Evolutionary conservation across 1,140 invertebrate species (phyloP).

Genomic region (Drosophila nigromelanica): DNA sequence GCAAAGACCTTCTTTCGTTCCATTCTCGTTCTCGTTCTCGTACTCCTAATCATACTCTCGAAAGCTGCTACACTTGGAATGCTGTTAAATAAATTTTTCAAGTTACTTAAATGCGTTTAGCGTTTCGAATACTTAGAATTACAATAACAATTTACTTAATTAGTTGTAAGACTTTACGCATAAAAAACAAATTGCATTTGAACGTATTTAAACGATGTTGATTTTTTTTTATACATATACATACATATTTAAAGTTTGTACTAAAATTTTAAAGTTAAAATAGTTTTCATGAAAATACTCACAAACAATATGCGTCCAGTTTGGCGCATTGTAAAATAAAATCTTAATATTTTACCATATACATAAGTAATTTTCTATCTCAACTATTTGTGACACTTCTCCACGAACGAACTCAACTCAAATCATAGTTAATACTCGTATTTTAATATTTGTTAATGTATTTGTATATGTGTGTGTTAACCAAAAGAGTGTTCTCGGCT

Average conservation of each 20-base stretch:
- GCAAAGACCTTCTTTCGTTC: slow-evolving; percentile 44
- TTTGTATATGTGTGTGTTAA: slow-evolving; percentile 61
- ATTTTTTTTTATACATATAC: slow-evolving; percentile 42
- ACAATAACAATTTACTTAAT: slow-evolving; percentile 47
- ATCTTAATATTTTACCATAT: slow-evolving; percentile 29
- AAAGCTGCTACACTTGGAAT: slow-evolving; percentile 59
- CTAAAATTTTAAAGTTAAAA: slow-evolving; percentile 46
- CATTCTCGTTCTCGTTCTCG: slow-evolving; percentile 16
- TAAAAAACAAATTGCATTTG: slow-evolving; percentile 79
- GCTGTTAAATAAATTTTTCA: slow-evolving; percentile 56
- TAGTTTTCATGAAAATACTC: slow-evolving; percentile 61
- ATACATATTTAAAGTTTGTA: slow-evolving; percentile 48
- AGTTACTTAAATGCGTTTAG: slow-evolving; percentile 33
- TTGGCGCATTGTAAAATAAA: slow-evolving; percentile 65
- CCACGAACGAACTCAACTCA: slow-evolving; percentile 18
- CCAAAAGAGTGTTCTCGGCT: slow-evolving; percentile 3
- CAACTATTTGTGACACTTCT: slow-evolving; percentile 32
- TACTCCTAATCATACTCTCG: slow-evolving; percentile 24
- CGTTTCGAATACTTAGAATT: slow-evolving; percentile 46
- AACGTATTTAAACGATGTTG: slow-evolving; percentile 62
- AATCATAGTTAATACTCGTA: slow-evolving; percentile 21
- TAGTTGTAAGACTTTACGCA: slow-evolving; percentile 61
- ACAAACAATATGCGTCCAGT: slow-evolving; percentile 38
- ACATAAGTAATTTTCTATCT: slow-evolving; percentile 41
- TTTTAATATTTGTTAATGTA: slow-evolving; percentile 54